Percentiles rank a stretch among this genome's conserved stretches.
Evolutionary conservation across 1,140 invertebrate species (phyloP).

Genomic region (Pteromalus puparum): DNA sequence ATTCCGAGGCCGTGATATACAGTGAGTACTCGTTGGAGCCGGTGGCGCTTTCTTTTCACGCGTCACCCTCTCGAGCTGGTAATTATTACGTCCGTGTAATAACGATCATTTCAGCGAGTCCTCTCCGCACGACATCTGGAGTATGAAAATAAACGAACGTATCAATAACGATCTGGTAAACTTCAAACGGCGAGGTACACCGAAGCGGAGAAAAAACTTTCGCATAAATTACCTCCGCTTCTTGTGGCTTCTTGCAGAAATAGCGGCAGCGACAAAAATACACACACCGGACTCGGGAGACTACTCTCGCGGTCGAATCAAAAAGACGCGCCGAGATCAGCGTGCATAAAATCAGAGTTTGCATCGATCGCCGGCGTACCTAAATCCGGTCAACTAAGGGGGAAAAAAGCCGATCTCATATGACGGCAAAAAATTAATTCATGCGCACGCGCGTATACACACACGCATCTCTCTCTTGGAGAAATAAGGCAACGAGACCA

Average conservation of each 20-base stretch:
- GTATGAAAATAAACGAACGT: conserved; percentile 3
- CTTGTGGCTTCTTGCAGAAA: conserved; percentile 4
- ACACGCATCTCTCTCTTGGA: neutral
- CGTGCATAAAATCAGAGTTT: conserved; percentile 44
- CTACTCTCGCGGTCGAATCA: neutral
- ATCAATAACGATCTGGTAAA: too few species aligned
- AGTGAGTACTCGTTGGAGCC: neutral
- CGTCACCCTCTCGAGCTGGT: neutral
- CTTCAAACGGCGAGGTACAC: too few species aligned
- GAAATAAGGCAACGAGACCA: too few species aligned
- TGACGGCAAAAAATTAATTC: neutral
- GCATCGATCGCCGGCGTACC: conserved; percentile 28
- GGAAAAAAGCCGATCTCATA: conserved; percentile 19
- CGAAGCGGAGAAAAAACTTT: neutral
- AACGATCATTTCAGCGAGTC: neutral
- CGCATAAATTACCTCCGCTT: conserved; percentile 30
- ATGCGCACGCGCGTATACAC: neutral
- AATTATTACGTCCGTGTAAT: conserved; percentile 37
- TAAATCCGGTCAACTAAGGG: conserved; percentile 25
- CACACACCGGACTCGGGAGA: conserved; percentile 13
- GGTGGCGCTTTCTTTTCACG: neutral
- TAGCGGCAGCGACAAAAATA: conserved; percentile 22
- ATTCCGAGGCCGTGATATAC: conserved; percentile 27
- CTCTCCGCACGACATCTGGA: too few species aligned
- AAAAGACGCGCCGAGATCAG: neutral